Evolutionary conservation across 1,140 invertebrate species (phyloP).

Genomic region (Aphaenogaster floridana): DNA sequence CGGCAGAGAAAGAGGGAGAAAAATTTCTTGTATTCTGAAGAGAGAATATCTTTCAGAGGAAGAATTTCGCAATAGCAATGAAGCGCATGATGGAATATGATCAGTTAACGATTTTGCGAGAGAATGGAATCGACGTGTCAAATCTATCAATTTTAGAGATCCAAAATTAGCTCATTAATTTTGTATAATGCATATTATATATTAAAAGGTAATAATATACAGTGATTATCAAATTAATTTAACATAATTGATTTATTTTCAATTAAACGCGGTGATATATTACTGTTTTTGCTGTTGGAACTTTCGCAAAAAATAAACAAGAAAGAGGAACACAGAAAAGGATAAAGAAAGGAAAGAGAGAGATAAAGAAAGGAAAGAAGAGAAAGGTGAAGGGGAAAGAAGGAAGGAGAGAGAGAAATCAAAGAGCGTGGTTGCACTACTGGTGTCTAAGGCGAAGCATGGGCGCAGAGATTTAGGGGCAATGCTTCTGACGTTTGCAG

Average conservation of each 20-base stretch:
- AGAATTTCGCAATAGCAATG: not conserved
- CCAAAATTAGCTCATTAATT: not conserved
- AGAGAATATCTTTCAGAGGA: not conserved
- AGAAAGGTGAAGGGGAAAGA: not conserved
- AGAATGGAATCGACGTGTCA: not conserved
- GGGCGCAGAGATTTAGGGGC: conserved; percentile 44
- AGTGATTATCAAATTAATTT: not conserved
- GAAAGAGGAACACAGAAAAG: not conserved
- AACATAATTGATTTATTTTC: not conserved
- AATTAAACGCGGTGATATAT: not conserved
- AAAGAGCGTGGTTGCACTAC: conserved; percentile 13
- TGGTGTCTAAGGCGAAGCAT: conserved; percentile 37
- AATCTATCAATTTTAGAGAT: not conserved
- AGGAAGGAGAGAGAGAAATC: conserved; percentile 27
- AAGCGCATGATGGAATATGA: not conserved
- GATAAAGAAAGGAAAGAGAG: not conserved
- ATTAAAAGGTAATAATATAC: not conserved
- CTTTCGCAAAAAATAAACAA: not conserved
- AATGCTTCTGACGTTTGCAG: not conserved
- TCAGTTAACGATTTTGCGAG: not conserved
- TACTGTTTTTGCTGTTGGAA: not conserved
- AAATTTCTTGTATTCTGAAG: not conserved
- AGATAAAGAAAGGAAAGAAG: not conserved
- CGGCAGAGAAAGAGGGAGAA: not conserved
- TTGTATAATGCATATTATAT: not conserved